Percentiles rank a stretch among this genome's conserved stretches.
Conservation (phyloP, 2,888 invertebrate species). For the Meiosimyza platycephala region DNA sequence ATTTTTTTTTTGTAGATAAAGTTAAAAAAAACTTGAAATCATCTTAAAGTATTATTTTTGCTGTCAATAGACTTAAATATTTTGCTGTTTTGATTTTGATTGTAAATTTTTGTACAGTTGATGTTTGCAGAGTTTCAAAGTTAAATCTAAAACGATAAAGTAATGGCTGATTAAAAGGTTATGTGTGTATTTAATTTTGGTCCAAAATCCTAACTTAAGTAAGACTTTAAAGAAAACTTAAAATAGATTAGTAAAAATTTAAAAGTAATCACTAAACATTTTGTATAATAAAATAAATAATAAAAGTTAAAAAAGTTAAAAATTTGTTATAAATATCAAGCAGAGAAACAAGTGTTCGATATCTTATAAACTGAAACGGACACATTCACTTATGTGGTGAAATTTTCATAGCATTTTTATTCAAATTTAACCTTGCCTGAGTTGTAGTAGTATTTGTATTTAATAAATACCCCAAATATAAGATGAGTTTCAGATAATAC, state of each 20-base stretch:
- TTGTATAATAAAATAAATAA: constrained; percentile 2
- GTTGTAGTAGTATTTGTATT: too few species aligned
- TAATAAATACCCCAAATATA: too few species aligned
- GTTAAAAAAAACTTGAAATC: not conserved
- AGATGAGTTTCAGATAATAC: too few species aligned
- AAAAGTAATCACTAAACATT: not conserved
- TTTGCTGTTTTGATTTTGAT: not conserved
- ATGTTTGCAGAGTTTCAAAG: not conserved
- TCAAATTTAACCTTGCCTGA: too few species aligned
- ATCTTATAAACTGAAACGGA: too few species aligned
- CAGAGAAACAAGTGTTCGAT: too few species aligned
- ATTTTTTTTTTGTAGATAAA: not conserved
- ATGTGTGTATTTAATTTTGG: constrained; percentile 13
- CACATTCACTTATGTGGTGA: too few species aligned
- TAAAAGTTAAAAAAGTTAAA: not conserved
- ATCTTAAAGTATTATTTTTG: not conserved
- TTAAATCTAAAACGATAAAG: too few species aligned
- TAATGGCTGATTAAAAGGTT: too few species aligned
- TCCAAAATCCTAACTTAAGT: constrained; percentile 9
- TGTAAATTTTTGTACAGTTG: not conserved
- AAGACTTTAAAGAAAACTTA: not conserved
- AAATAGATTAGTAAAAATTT: not conserved
- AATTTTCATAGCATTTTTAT: too few species aligned
- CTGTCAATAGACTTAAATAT: not conserved
- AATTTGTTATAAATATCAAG: too few species aligned